Percentiles rank a stretch among this genome's conserved stretches.
Conservation (phyloP, 2,888 invertebrate genomes). For the Coecobrya sp. region DNA sequence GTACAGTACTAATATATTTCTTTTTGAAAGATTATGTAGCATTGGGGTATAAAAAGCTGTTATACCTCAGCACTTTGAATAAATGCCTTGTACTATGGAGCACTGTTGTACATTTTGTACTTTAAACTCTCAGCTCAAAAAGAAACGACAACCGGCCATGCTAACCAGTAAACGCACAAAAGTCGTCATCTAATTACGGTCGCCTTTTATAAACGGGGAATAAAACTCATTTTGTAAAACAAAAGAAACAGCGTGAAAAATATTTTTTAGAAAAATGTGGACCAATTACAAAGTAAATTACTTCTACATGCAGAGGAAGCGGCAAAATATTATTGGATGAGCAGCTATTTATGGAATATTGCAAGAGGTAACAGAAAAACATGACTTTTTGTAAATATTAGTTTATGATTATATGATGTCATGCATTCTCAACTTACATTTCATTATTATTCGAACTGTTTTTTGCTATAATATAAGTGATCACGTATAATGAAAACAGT, state of each 20-base stretch:
- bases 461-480: background rate
- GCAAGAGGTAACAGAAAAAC: background rate
- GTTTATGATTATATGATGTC: constrained; percentile 23
- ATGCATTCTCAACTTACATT: background rate
- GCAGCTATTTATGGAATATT: background rate
- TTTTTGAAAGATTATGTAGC: too few relatives aligned
- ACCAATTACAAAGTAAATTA: constrained; percentile 42
- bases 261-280: constrained; percentile 41
- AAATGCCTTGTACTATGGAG: constrained; percentile 11
- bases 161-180: background rate
- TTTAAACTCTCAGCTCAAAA: too few relatives aligned
- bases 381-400: constrained; percentile 10
- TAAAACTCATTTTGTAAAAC: background rate
- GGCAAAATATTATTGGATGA: background rate
- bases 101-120: background rate
- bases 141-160: too few relatives aligned
- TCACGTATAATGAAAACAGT: background rate
- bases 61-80: background rate
- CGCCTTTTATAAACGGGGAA: background rate
- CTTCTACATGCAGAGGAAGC: background rate
- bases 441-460: constrained; percentile 5
- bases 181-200: background rate
- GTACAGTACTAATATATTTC: background rate
- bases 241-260: constrained; percentile 28
- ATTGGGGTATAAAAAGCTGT: background rate